These are phyloP conservation scores for Epizoanthus ramosus DNA, from an alignment of 92 coral and sea anemone genomes.

Conservation along the genomic window DNA sequence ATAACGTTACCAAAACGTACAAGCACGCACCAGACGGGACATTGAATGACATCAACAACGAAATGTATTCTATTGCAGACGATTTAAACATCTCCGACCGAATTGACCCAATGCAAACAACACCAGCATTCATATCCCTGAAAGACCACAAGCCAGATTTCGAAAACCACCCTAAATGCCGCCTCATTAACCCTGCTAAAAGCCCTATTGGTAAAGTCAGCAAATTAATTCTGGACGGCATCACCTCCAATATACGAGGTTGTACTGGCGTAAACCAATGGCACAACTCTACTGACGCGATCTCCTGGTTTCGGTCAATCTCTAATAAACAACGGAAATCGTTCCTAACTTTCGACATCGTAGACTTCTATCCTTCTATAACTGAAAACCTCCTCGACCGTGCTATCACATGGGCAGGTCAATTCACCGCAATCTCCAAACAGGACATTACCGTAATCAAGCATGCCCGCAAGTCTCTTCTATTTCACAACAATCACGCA, in stretches of 20 bases:
- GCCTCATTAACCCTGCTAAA: conserved; percentile 16
- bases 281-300: not conserved
- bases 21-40: conserved; percentile 5
- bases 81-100: conserved; percentile 23
- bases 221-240: conserved; percentile 13
- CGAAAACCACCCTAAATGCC: conserved; percentile 15
- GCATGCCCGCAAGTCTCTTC: conserved; percentile 39
- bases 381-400: conserved; percentile 36
- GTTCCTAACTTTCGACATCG: conserved; percentile 24
- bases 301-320: conserved; percentile 7
- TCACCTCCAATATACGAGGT: conserved; percentile 8
- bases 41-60: not conserved
- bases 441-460: conserved; percentile 13
- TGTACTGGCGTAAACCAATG: conserved; percentile 2
- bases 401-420: conserved; percentile 17
- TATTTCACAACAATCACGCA: conserved; percentile 28
- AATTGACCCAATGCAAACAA: conserved; percentile 12
- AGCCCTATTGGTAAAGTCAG: conserved; percentile 31
- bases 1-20: conserved; percentile 25
- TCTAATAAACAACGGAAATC: not conserved
- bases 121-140: conserved; percentile 36
- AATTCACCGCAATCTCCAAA: conserved; percentile 2
- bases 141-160: conserved; percentile 33
- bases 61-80: conserved; percentile 7
- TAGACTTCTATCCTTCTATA: conserved; percentile 41